Conservation (phyloP, 2,113 vertebrate genomes). For the Hepsetus odoe region DNA sequence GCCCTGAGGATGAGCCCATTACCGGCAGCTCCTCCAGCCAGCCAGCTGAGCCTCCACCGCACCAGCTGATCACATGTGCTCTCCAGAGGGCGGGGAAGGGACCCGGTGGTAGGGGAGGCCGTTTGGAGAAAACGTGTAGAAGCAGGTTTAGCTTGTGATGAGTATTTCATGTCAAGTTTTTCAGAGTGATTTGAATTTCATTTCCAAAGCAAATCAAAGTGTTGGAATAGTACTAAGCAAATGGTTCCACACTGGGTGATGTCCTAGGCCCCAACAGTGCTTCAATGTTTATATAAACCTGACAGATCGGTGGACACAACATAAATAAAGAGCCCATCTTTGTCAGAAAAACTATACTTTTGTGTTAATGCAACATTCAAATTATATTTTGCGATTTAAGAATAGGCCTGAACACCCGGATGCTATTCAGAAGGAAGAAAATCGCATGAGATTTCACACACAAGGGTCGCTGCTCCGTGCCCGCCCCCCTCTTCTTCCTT, state of each 20-base stretch:
- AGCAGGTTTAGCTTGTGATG: neutral
- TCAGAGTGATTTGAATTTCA: slow-evolving; percentile 45
- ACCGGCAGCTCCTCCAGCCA: slow-evolving; percentile 7
- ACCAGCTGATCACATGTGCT: neutral
- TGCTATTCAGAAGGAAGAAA: slow-evolving; percentile 6
- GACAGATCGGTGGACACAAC: too few species aligned
- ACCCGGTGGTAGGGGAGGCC: neutral
- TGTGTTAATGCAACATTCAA: too few species aligned
- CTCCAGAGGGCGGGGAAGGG: neutral
- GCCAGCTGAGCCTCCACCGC: neutral
- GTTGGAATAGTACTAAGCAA: slow-evolving; percentile 43
- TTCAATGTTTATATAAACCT: too few species aligned
- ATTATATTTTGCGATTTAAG: neutral
- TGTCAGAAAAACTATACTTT: too few species aligned
- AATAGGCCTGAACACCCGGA: slow-evolving; percentile 4
- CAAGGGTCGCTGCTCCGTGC: neutral
- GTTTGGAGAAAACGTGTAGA: neutral
- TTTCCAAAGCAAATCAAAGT: slow-evolving; percentile 49
- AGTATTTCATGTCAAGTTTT: slow-evolving; percentile 3
- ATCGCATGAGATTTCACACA: neutral
- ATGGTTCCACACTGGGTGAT: slow-evolving; percentile 20
- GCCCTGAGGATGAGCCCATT: slow-evolving; percentile 26
- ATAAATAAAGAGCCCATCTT: too few species aligned
- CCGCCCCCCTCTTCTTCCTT: slow-evolving; percentile 3
- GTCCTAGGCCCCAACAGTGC: neutral